These are phyloP conservation scores for Malaclemys terrapin DNA, from an alignment of 2,113 vertebrate genomes.

Conservation along the genomic window DNA sequence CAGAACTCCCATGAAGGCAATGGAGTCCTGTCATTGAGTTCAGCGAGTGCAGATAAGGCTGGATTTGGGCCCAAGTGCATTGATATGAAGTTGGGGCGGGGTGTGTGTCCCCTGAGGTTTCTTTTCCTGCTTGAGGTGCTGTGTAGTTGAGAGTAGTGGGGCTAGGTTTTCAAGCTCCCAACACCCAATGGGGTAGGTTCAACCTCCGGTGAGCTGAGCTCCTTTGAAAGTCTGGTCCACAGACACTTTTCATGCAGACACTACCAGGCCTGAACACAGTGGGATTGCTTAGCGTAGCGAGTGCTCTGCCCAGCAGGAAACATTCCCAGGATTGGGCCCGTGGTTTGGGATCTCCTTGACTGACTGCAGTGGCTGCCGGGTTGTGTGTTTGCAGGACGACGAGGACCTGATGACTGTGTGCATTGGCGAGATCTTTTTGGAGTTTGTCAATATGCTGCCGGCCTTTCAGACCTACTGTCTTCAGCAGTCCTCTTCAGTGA, in stretches of 20 bases:
- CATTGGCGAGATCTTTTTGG: slow-evolving; percentile 93
- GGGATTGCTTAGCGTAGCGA: neutral
- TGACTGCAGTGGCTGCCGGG: slow-evolving; percentile 1
- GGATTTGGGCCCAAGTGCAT: neutral
- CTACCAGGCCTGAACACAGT: neutral
- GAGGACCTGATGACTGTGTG: slow-evolving; percentile 90
- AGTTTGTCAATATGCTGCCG: slow-evolving; percentile 94
- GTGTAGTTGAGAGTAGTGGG: neutral
- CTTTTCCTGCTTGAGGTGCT: neutral
- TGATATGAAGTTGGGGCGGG: neutral
- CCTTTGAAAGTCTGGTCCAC: neutral
- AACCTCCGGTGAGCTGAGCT: neutral
- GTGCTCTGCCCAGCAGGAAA: too few species aligned
- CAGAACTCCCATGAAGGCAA: neutral
- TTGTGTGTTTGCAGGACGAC: slow-evolving; percentile 82
- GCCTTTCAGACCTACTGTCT: slow-evolving; percentile 96
- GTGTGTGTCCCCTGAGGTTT: neutral
- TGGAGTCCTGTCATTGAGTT: neutral
- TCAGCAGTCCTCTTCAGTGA: slow-evolving; percentile 91
- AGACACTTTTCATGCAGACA: too few species aligned
- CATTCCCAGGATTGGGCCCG: neutral
- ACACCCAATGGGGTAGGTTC: neutral
- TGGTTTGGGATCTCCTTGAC: neutral
- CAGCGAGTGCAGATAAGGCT: neutral
- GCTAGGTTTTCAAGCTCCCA: neutral